Conservation (phyloP, 2,113 vertebrate species). For the Heliornis fulica region DNA sequence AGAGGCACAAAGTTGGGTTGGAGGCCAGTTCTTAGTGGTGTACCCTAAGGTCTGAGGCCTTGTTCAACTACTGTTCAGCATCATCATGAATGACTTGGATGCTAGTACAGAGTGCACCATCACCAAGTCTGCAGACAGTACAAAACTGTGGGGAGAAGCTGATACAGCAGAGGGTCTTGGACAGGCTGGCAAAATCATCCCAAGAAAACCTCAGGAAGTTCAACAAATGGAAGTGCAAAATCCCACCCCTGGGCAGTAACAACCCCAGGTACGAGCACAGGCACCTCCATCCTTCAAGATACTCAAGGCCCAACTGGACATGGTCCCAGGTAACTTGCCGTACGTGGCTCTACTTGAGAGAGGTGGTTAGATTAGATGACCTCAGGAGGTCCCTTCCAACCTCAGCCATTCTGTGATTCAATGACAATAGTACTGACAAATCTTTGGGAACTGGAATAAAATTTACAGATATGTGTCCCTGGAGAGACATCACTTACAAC, state of each 20-base stretch:
- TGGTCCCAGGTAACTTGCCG: neutral
- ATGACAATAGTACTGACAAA: neutral
- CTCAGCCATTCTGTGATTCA: neutral
- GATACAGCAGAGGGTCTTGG: neutral
- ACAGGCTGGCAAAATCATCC: neutral
- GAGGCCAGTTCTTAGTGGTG: neutral
- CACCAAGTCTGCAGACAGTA: neutral
- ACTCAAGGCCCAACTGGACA: neutral
- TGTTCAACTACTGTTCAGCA: neutral
- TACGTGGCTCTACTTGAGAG: neutral
- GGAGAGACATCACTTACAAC: neutral
- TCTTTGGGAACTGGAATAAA: neutral
- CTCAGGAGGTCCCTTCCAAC: neutral
- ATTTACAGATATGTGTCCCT: neutral
- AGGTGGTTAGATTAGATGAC: neutral
- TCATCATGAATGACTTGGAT: rapidly evolving
- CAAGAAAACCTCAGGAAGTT: neutral
- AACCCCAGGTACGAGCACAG: neutral
- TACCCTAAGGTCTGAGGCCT: neutral
- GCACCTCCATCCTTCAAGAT: neutral
- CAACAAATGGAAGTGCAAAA: neutral
- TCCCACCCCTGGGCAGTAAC: neutral
- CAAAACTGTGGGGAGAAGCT: neutral
- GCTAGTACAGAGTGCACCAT: neutral
- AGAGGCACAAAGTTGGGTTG: neutral